Percentiles rank a stretch among this genome's conserved stretches.
phyloP scores from a whole-genome alignment of 2,888 invertebrate species.

The Calliphora vomitoria region DNA sequence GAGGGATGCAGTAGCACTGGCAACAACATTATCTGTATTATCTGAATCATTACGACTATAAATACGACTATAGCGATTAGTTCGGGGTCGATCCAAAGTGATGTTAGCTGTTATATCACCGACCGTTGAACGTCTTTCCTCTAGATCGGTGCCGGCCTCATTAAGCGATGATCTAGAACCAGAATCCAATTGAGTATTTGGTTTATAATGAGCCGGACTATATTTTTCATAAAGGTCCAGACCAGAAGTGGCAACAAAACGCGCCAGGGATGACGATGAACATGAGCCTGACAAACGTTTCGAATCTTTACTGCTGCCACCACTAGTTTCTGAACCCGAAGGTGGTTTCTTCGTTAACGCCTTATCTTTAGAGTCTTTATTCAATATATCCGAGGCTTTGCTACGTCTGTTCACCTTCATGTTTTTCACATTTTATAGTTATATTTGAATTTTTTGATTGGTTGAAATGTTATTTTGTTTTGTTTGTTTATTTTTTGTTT shows the following conservation, averaged over 20 bases:
- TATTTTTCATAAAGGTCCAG: constrained; percentile 91
- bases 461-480: constrained; percentile 38
- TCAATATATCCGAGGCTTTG: constrained; percentile 74
- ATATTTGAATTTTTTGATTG: constrained; percentile 9
- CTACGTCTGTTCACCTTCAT: constrained; percentile 68
- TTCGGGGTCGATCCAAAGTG: constrained; percentile 77
- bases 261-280: constrained; percentile 85
- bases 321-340: constrained; percentile 75
- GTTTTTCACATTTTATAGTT: constrained; percentile 35
- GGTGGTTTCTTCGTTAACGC: constrained; percentile 74
- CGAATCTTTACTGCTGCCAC: constrained; percentile 77
- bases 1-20: constrained; percentile 27
- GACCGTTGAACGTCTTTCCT: constrained; percentile 70
- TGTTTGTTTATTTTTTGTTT: constrained; percentile 64
- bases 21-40: constrained; percentile 65
- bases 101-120: constrained; percentile 71
- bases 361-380: constrained; percentile 76
- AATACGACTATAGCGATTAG: constrained; percentile 80
- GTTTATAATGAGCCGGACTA: constrained; percentile 90
- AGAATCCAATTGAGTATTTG: constrained; percentile 85
- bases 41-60: constrained; percentile 76
- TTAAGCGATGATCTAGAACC: constrained; percentile 84
- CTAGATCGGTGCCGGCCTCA: constrained; percentile 78
- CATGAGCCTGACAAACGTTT: constrained; percentile 82
- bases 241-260: constrained; percentile 86